Evolutionary conservation across 2,888 invertebrate species (phyloP).

Genomic region (Trypoxylon attenuatum): DNA sequence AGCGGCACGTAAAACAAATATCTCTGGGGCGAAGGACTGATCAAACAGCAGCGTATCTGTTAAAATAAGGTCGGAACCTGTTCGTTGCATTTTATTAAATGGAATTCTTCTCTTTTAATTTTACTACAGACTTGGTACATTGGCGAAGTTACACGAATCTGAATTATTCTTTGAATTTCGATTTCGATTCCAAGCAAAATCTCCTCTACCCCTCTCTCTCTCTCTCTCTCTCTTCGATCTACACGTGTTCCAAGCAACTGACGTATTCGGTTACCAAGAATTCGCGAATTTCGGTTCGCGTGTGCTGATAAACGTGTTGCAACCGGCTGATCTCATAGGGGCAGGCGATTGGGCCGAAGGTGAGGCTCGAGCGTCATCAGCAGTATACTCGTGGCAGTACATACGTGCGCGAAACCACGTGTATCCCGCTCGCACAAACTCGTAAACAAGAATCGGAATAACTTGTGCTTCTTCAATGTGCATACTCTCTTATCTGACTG

Average conservation of each 20-base stretch:
- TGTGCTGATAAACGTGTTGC: constrained; percentile 21
- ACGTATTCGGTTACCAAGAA: constrained; percentile 17
- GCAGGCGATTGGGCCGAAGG: constrained; percentile 47
- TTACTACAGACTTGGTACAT: too few species aligned
- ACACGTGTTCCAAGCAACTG: constrained; percentile 22
- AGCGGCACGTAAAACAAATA: constrained; percentile 65
- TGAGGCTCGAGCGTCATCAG: constrained; percentile 35
- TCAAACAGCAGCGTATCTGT: constrained; percentile 70
- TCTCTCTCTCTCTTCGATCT: too few species aligned
- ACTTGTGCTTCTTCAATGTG: not conserved
- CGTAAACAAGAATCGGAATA: not conserved
- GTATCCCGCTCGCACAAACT: not conserved
- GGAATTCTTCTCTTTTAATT: too few species aligned
- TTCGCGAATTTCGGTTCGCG: constrained; percentile 27
- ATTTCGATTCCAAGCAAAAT: too few species aligned
- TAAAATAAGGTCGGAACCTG: constrained; percentile 61
- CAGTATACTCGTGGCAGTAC: constrained; percentile 5
- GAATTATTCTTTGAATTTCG: too few species aligned
- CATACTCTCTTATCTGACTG: not conserved
- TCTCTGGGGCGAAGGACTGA: constrained; percentile 55
- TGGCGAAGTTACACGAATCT: too few species aligned
- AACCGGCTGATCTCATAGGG: constrained; percentile 10
- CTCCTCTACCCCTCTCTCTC: constrained; percentile 6
- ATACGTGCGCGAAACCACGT: constrained; percentile 30
- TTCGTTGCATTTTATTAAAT: constrained; percentile 28